Percentiles rank a stretch among this genome's conserved stretches.
Conservation (phyloP, 1,140 invertebrate species). For the Tetramorium parvispinum region DNA sequence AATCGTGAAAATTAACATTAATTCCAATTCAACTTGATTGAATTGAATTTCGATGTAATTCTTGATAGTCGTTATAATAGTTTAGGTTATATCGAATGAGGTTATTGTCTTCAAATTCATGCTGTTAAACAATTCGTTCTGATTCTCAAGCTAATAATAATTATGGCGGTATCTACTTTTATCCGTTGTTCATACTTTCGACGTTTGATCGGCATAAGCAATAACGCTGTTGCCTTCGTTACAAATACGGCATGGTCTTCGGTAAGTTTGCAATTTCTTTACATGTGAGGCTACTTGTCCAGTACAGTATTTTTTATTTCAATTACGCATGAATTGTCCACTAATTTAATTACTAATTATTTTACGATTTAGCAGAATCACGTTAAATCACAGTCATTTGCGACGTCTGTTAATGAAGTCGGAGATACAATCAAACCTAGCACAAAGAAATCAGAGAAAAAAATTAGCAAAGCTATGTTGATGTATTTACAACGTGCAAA, state of each 20-base stretch:
- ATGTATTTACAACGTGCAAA: constrained; percentile 93
- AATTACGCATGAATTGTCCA: neutral
- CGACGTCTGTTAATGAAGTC: neutral
- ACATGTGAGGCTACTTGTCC: neutral
- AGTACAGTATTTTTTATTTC: constrained; percentile 30
- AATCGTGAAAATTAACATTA: neutral
- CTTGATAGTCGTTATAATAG: neutral
- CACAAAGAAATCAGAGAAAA: constrained; percentile 76
- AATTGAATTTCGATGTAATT: neutral
- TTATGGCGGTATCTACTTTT: constrained; percentile 60
- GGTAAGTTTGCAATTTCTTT: constrained; percentile 56
- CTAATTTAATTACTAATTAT: neutral
- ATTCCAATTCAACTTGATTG: neutral
- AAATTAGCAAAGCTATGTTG: constrained; percentile 94
- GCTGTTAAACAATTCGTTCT: neutral
- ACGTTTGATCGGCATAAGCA: constrained; percentile 62
- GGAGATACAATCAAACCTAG: neutral
- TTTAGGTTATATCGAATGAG: neutral
- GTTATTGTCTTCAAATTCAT: neutral
- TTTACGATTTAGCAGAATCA: constrained; percentile 45
- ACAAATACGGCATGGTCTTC: neutral
- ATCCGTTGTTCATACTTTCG: constrained; percentile 56
- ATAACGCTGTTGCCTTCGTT: constrained; percentile 35
- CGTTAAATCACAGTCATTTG: constrained; percentile 1
- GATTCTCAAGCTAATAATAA: neutral